Conservation (phyloP, 2,797 vertebrate species). For the Nannoperca australis region DNA sequence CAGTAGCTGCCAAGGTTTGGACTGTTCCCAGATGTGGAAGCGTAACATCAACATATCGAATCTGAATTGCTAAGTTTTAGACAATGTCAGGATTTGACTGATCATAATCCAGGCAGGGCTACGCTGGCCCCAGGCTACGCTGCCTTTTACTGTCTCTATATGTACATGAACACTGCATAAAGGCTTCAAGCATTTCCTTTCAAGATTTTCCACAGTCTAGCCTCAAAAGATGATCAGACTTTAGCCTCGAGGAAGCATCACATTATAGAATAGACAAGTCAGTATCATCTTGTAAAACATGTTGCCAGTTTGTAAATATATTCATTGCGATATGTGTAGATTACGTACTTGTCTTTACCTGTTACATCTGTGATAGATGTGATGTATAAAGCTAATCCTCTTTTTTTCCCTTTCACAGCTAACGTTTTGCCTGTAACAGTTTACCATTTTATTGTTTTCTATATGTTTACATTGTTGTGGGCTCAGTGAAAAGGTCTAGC, state of each 20-base stretch:
- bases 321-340: conserved; percentile 1
- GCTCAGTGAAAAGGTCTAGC: not conserved
- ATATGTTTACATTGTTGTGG: conserved; percentile 8
- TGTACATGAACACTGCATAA: conserved; percentile 35
- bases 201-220: conserved; percentile 49
- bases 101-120: conserved; percentile 47
- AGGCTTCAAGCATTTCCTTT: conserved; percentile 46
- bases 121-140: conserved; percentile 23
- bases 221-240: conserved; percentile 48
- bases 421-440: not conserved
- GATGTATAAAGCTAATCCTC: not conserved
- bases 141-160: conserved; percentile 36
- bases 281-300: conserved; percentile 27
- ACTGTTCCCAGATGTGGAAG: conserved; percentile 30
- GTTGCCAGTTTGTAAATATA: conserved; percentile 6
- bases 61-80: conserved; percentile 24
- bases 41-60: conserved; percentile 21
- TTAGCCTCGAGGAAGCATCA: conserved; percentile 34
- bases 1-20: conserved; percentile 6
- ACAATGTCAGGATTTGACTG: conserved; percentile 43
- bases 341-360: not conserved
- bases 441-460: not conserved
- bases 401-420: not conserved
- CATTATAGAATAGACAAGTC: conserved; percentile 26
- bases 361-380: not conserved